These are phyloP conservation scores for Patagioenas fasciata DNA, from an alignment of 2,113 vertebrate genomes.

Conservation along the genomic window DNA sequence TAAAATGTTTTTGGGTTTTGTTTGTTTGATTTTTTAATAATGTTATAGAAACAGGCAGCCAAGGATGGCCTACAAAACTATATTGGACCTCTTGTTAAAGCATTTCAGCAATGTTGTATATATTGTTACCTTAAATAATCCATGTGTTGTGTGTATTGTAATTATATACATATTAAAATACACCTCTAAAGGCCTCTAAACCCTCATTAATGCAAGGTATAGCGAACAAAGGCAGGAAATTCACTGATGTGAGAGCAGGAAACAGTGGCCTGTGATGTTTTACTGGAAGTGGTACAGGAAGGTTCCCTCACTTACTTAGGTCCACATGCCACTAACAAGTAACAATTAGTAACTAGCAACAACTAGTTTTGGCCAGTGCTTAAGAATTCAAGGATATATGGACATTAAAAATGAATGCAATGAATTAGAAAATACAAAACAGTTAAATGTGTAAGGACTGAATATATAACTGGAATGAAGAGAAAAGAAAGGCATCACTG, in stretches of 20 bases:
- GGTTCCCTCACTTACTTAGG: background rate
- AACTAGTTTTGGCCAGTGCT: background rate
- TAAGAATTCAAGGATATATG: background rate
- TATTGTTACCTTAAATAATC: background rate
- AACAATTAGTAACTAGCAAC: background rate
- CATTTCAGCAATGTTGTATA: background rate
- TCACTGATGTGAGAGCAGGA: background rate
- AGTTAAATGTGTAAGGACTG: background rate
- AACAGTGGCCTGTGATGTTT: background rate
- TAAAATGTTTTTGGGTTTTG: background rate
- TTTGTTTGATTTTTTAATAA: background rate
- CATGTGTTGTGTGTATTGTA: background rate
- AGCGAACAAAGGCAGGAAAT: background rate
- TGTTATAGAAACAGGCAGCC: background rate
- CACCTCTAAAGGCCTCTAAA: background rate
- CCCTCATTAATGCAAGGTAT: background rate
- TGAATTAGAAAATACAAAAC: background rate
- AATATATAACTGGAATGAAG: background rate
- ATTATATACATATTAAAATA: background rate
- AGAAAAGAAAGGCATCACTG: background rate
- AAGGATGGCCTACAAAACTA: background rate
- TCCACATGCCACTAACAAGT: background rate
- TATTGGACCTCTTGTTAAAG: background rate
- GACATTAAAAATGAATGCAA: background rate
- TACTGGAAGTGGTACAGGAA: background rate